Conservation (phyloP, 1,140 invertebrate species). For the Wasmannia auropunctata region DNA sequence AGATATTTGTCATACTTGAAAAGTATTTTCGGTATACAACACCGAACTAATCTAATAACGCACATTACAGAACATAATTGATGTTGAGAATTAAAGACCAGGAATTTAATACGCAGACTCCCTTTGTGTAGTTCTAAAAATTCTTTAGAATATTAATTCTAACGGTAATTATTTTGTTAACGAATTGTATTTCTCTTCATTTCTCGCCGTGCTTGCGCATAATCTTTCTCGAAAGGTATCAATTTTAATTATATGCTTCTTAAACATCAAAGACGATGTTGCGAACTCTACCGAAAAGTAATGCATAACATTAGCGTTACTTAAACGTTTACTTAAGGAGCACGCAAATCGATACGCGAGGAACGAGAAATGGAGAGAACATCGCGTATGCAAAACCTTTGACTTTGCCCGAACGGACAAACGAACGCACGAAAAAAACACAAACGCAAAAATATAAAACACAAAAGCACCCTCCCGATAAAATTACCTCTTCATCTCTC, state of each 20-base stretch:
- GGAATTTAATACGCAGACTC: background rate
- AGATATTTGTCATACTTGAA: background rate
- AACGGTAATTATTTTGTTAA: constrained; percentile 5
- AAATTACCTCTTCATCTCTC: constrained; percentile 12
- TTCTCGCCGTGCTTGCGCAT: background rate
- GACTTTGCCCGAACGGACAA: background rate
- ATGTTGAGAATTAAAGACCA: background rate
- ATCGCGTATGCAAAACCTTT: background rate
- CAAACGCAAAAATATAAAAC: background rate
- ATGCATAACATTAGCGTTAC: constrained; percentile 23
- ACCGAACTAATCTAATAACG: background rate
- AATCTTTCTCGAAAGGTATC: background rate
- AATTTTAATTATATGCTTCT: background rate
- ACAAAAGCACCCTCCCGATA: constrained; percentile 22
- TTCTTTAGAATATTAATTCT: background rate
- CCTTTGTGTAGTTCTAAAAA: background rate
- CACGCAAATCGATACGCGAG: constrained; percentile 16
- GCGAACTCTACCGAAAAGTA: background rate
- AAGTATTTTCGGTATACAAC: background rate
- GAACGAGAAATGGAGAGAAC: background rate
- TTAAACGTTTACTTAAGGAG: constrained; percentile 7
- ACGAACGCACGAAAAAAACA: background rate
- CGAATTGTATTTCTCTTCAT: background rate
- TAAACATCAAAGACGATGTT: background rate
- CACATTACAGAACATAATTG: background rate